A percentile compares a stretch with the other conserved stretches of the same genome.
phyloP scores from a whole-genome alignment of 2,888 invertebrate genomes.

The Heliconius erato region DNA sequence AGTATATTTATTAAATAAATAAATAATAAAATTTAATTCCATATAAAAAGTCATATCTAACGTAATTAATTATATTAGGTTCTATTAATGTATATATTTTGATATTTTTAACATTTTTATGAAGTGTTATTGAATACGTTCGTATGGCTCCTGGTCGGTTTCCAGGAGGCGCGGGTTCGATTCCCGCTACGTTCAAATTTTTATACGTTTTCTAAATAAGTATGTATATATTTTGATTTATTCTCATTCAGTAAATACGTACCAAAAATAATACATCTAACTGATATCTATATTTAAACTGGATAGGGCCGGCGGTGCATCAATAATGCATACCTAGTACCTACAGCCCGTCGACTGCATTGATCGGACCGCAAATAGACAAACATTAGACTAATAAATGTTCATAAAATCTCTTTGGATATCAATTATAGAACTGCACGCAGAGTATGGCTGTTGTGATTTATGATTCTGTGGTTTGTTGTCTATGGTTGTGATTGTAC shows the following conservation, averaged over 20 bases:
- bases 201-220: too few relatives aligned
- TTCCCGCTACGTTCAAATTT: too few relatives aligned
- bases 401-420: neutral
- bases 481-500: neutral
- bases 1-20: neutral
- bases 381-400: neutral
- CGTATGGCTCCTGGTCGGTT: too few relatives aligned
- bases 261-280: neutral
- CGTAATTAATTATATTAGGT: too few relatives aligned
- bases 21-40: neutral
- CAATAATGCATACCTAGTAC: neutral
- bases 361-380: conserved; percentile 32
- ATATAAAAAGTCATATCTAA: too few relatives aligned
- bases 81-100: too few relatives aligned
- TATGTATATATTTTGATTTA: too few relatives aligned
- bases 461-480: neutral
- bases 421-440: conserved; percentile 24
- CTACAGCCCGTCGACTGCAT: conserved; percentile 19
- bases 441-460: conserved; percentile 13
- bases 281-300: conserved; percentile 1
- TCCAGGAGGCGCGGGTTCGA: too few relatives aligned
- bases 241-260: neutral
- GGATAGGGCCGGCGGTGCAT: neutral
- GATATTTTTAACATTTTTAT: too few relatives aligned
- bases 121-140: too few relatives aligned